phyloP scores from a whole-genome alignment of 2,113 vertebrate genomes.

The Rhadina sibilatrix region DNA sequence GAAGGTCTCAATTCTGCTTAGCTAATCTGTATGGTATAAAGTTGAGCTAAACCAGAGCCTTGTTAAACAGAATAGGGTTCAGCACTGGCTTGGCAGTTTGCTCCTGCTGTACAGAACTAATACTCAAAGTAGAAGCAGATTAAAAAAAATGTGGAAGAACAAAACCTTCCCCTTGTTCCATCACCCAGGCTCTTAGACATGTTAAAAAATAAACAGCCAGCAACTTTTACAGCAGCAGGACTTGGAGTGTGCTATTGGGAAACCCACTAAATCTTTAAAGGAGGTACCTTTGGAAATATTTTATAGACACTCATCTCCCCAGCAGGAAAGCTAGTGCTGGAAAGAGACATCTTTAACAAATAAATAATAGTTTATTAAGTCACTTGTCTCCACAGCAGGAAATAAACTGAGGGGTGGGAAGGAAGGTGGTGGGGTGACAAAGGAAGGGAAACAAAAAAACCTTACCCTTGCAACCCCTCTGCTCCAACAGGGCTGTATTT shows the following conservation, averaged over 20 bases:
- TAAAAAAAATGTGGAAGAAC: background rate
- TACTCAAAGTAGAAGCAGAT: background rate
- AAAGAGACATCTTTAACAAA: slow-evolving; percentile 52
- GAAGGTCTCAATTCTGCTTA: slow-evolving; percentile 13
- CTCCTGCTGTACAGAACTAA: background rate
- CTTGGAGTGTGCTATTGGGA: background rate
- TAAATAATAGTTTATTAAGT: slow-evolving; percentile 63
- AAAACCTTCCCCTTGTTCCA: background rate
- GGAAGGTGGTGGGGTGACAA: slow-evolving; percentile 27
- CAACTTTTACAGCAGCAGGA: background rate
- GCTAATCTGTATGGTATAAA: slow-evolving; percentile 29
- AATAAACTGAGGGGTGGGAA: background rate
- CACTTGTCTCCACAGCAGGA: slow-evolving; percentile 60
- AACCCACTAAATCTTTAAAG: slow-evolving; percentile 37
- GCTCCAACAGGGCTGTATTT: slow-evolving; percentile 36
- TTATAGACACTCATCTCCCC: slow-evolving; percentile 48
- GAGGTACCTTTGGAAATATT: slow-evolving; percentile 35
- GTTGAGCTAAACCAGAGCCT: slow-evolving; percentile 60
- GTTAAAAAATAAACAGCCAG: slow-evolving; percentile 35
- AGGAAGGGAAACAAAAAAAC: slow-evolving; percentile 32
- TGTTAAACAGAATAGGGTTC: slow-evolving; percentile 47
- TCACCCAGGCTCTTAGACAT: background rate
- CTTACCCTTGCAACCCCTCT: background rate
- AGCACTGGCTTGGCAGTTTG: background rate
- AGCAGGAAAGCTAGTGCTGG: slow-evolving; percentile 28